These are phyloP conservation scores for Chamaea fasciata DNA, from an alignment of 2,113 vertebrate genomes.

Conservation along the genomic window DNA sequence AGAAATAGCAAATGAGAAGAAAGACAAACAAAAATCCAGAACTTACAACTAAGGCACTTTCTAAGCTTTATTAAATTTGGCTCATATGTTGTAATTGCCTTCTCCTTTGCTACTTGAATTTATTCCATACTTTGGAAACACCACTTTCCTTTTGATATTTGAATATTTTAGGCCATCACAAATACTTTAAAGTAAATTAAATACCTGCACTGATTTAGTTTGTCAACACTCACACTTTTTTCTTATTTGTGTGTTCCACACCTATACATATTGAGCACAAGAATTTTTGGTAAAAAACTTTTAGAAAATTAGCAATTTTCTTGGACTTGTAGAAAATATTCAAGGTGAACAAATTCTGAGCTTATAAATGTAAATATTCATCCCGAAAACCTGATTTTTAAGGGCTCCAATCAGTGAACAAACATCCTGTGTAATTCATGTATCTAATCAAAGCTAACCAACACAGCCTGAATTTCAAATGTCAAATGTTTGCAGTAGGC, in stretches of 20 bases:
- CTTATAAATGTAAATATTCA: slow-evolving; percentile 53
- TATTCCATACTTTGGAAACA: background rate
- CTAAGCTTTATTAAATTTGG: background rate
- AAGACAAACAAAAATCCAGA: background rate
- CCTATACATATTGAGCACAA: background rate
- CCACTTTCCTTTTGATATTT: background rate
- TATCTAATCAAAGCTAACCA: slow-evolving; percentile 57
- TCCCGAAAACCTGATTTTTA: slow-evolving; percentile 51
- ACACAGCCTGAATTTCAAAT: slow-evolving; percentile 50
- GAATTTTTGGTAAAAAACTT: background rate
- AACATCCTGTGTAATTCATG: slow-evolving; percentile 59
- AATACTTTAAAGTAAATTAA: background rate
- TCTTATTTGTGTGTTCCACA: background rate
- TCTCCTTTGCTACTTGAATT: background rate
- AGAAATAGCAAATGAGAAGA: background rate
- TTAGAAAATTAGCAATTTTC: background rate
- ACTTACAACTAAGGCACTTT: background rate
- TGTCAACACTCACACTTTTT: background rate
- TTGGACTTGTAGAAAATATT: background rate
- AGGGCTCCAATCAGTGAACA: slow-evolving; percentile 50
- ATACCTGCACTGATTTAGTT: background rate
- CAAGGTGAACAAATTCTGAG: slow-evolving; percentile 16
- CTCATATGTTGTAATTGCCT: background rate
- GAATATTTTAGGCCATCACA: background rate
- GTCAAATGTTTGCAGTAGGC: slow-evolving; percentile 49